Percentiles rank a stretch among this genome's conserved stretches.
Conservation (phyloP, 2,888 invertebrate genomes). For the Cordilura impudica region DNA sequence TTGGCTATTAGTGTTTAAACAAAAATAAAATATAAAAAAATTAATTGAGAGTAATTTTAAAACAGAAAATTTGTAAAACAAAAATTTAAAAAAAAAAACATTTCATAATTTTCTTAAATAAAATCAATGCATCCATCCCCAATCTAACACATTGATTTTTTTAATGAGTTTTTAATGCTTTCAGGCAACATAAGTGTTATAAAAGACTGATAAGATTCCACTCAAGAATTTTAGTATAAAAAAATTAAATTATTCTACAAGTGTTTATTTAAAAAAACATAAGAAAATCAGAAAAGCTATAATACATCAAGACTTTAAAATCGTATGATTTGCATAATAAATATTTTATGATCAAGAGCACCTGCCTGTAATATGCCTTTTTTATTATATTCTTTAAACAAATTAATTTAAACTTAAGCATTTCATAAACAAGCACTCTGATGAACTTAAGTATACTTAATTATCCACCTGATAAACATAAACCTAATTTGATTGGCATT, state of each 20-base stretch:
- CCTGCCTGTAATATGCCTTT: slow-evolving; percentile 2
- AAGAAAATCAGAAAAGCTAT: too few relatives aligned
- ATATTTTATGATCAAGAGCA: neutral
- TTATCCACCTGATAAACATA: too few relatives aligned
- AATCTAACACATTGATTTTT: slow-evolving; percentile 33
- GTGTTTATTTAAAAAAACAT: neutral
- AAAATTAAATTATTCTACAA: neutral
- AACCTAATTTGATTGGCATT: too few relatives aligned
- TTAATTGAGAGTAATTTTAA: neutral
- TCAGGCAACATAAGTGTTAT: slow-evolving; percentile 24
- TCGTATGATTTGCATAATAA: neutral
- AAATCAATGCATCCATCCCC: neutral
- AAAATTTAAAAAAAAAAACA: neutral
- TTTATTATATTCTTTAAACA: too few relatives aligned
- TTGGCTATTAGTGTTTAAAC: slow-evolving; percentile 21
- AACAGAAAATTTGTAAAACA: neutral
- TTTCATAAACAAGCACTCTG: too few relatives aligned
- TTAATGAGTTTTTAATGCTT: slow-evolving; percentile 27
- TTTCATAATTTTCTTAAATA: slow-evolving; percentile 34
- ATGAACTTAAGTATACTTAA: too few relatives aligned
- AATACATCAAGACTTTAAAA: slow-evolving; percentile 3
- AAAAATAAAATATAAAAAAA: neutral
- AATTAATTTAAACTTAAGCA: neutral
- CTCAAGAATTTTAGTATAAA: neutral
- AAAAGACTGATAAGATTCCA: slow-evolving; percentile 27